Percentiles rank a stretch among this genome's conserved stretches.
phyloP scores from a whole-genome alignment of 2,888 invertebrate species.

The Oasisia sp. region DNA sequence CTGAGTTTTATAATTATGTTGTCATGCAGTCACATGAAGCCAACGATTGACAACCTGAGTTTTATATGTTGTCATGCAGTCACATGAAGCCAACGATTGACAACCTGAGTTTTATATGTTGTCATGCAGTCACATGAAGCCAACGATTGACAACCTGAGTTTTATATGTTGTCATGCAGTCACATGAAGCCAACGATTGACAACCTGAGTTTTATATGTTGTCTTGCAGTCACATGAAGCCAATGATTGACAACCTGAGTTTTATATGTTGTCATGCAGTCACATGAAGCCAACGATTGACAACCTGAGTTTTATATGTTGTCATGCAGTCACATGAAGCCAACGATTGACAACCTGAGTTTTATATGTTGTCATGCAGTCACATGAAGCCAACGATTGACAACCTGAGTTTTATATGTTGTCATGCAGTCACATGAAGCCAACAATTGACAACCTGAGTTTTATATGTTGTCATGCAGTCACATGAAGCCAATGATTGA shows the following conservation, averaged over 20 bases:
- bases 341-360: slow-evolving; percentile 73
- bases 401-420: background rate
- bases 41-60: no score
- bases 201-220: background rate
- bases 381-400: no score
- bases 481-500: no score
- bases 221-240: background rate
- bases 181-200: no score
- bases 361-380: no score
- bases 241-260: no score
- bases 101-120: background rate
- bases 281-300: slow-evolving; percentile 48
- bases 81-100: no score
- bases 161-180: background rate
- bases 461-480: background rate
- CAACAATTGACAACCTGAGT: no score
- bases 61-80: background rate
- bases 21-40: no score
- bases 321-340: slow-evolving; percentile 58
- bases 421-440: background rate
- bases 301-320: background rate
- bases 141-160: no score
- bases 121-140: background rate
- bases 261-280: slow-evolving; percentile 25
- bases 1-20: no score